Evolutionary conservation across 2,113 vertebrate genomes (phyloP).

Genomic region (Oryzias woworae): DNA sequence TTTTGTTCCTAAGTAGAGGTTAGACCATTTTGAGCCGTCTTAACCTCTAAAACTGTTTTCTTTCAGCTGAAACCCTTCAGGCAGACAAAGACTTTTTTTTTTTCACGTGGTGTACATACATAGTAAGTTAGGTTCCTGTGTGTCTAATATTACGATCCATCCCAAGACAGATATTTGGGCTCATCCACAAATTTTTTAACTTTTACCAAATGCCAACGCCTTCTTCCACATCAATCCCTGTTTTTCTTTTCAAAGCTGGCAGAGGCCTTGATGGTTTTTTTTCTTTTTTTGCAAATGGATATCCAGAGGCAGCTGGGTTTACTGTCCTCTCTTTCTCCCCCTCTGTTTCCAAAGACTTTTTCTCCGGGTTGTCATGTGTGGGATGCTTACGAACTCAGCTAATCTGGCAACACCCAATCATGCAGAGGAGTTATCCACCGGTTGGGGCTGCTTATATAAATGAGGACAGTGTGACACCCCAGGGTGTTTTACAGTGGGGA

Average conservation of each 20-base stretch:
- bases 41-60: constrained; percentile 37
- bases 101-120: constrained; percentile 11
- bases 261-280: constrained; percentile 66
- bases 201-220: constrained; percentile 71
- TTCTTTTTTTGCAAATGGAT: constrained; percentile 62
- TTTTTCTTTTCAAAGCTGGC: constrained; percentile 68
- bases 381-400: constrained; percentile 70
- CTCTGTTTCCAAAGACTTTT: constrained; percentile 58
- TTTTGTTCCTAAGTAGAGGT: constrained; percentile 73
- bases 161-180: constrained; percentile 58
- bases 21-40: constrained; percentile 83
- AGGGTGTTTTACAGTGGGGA: constrained; percentile 70
- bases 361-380: constrained; percentile 68
- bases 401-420: constrained; percentile 72
- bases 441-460: constrained; percentile 71
- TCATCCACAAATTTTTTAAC: constrained; percentile 73
- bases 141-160: constrained; percentile 45
- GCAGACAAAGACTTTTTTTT: constrained; percentile 31
- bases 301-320: constrained; percentile 67
- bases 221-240: constrained; percentile 69
- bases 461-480: constrained; percentile 73
- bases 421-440: constrained; percentile 73
- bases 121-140: constrained; percentile 37
- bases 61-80: constrained; percentile 34
- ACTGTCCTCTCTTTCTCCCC: constrained; percentile 51